Base-by-base conservation (phyloP, 2,797 vertebrate genomes). In the Sciaenops ocellatus region DNA sequence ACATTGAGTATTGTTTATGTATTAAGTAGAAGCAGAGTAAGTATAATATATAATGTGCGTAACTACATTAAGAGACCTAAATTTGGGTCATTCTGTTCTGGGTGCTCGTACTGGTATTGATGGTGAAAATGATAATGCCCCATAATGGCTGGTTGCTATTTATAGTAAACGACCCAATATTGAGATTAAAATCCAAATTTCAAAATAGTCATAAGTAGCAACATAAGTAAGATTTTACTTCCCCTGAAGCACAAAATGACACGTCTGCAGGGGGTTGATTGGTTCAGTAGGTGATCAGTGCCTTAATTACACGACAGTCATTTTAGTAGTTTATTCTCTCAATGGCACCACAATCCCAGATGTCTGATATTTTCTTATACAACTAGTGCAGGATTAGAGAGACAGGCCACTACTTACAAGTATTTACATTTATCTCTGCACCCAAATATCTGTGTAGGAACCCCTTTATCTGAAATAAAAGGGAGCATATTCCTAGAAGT, bases 151-250 rank as follows among this genome's bases (percentile, higher is more conserved):
- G 6, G 64, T n/a, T 68, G 38, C 26, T 71, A 66, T 70, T 60
- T 54, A 70, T 52, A 44, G 54, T 16, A 55, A 44, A 70, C 10
- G 1, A 55, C 46, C 30, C 41, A 51, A 30, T 34, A 61, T 24
- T 42, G 28, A 56, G 56, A 55, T n/a, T 34, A 11, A 17, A 70
- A 57, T 17, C 30, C 30, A 30, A 44, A 34, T 69, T 66, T 68
- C 18, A 54, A 42, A 73, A 69, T 74, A 46, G 22, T 56, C 73
- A 42, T 54, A 66, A 73, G 62, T 48, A 26, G 71, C 51, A 44
- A 66, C 34, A 30, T 30, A 55, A 69, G 10, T 47, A 10, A 38
- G 52, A 83, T 74, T 61, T 66, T 38, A 52, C 55, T 20, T 56
- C 50, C 44, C 56, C 16, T 26, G 54, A 54, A 52, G 67, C n/a